phyloP scores from a whole-genome alignment of 2,797 vertebrate genomes.

The Dallia pectoralis region DNA sequence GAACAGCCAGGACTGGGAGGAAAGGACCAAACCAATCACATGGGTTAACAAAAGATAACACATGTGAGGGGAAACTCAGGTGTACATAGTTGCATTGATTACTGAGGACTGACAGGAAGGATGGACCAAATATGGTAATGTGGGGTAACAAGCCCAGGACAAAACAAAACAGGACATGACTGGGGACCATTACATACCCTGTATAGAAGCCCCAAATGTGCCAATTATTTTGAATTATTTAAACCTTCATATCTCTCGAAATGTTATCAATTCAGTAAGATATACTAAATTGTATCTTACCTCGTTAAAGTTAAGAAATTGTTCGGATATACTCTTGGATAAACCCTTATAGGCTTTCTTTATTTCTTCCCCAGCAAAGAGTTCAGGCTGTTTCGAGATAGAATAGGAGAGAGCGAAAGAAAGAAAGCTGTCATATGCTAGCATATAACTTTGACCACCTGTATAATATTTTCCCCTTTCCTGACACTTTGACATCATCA shows the following conservation, averaged over 20 bases:
- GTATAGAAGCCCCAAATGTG: too few species aligned
- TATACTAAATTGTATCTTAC: conserved; percentile 32
- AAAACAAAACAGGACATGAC: too few species aligned
- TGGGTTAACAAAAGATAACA: too few species aligned
- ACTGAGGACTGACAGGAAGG: too few species aligned
- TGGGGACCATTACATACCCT: too few species aligned
- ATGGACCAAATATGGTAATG: too few species aligned
- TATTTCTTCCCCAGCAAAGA: conserved; percentile 49
- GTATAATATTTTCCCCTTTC: background rate
- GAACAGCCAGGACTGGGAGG: too few species aligned
- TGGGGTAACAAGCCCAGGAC: too few species aligned
- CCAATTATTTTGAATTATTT: background rate
- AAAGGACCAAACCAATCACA: too few species aligned
- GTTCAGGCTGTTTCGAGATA: conserved; percentile 51
- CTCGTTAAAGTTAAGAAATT: conserved; percentile 65
- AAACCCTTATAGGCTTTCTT: conserved; percentile 68
- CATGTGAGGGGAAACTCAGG: too few species aligned
- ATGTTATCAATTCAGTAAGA: background rate
- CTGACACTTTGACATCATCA: background rate
- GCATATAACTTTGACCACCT: background rate
- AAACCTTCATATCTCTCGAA: background rate
- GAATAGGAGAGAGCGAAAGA: background rate
- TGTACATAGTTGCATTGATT: too few species aligned
- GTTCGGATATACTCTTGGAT: conserved; percentile 51
- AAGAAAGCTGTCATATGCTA: background rate